Evolutionary conservation across 2,888 invertebrate species (phyloP), one percentile per base, ranked within the genome.

Genomic region (Epiblema foenella): DNA sequence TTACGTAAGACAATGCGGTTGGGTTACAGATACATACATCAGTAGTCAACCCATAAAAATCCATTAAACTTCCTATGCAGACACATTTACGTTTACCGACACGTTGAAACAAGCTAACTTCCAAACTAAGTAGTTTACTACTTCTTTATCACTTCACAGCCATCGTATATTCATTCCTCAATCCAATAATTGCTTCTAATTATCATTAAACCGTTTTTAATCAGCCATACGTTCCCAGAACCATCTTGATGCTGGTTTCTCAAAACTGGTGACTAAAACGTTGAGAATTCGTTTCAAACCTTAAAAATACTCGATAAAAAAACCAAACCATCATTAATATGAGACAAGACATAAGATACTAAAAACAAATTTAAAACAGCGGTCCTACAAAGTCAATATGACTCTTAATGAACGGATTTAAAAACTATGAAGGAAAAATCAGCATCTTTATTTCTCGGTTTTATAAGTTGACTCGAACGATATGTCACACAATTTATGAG

Each of bases 211-310:
- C 54, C 11, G 54, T 33, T 70, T 65, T 56, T 60, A 70, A 70
- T 66, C 65, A 70, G 29, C 17, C 24, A 33, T 15, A 17, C 69
- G 64, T 64, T 72, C 71, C n/a, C 42, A 58, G 12, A 65, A 56
- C 57, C 65, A 60, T 68, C 72, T 68, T 73, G 69, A 75, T 75
- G 72, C 66, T 54, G 72, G 64, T 67, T 76, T 76, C 76, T 75
- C 59, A 68, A 68, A 73, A 75, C 64, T 74, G 74, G 73, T 75
- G 75, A 77, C 68, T 75, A 67, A 63, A 75, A 29, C 70, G 62
- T 58, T 74, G 70, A 75, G 76, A 75, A 75, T 76, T 73, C 74
- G 69, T 73, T 72, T 69, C 59, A 57, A 58, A 60, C 60, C 24
- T 68, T 66, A 68, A 71, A 63, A 71, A 68, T 69, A 68, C 65